A percentile compares a stretch with the other conserved stretches of the same genome.
Conservation (phyloP, 1,140 invertebrate genomes). For the Thrips palmi region DNA sequence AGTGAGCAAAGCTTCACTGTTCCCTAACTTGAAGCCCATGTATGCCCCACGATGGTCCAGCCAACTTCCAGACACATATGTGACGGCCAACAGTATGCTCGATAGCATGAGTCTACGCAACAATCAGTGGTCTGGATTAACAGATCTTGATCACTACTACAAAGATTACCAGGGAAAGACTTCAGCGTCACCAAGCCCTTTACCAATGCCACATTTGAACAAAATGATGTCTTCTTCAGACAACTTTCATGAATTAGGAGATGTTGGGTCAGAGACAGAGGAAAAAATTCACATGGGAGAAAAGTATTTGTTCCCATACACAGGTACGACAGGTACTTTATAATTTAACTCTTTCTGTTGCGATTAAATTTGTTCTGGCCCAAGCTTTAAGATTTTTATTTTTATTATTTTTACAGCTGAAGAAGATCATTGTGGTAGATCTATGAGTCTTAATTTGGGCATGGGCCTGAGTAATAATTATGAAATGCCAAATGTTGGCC, state of each 20-base stretch:
- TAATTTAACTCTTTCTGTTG: no score
- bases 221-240: constrained; percentile 34
- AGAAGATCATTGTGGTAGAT: constrained; percentile 32
- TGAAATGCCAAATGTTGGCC: constrained; percentile 13
- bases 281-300: constrained; percentile 52
- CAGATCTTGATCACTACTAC: neutral
- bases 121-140: constrained; percentile 47
- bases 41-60: constrained; percentile 51
- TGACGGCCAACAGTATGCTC: constrained; percentile 27
- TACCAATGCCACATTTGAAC: constrained; percentile 14
- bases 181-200: neutral
- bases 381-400: no score
- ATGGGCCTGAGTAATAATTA: no score
- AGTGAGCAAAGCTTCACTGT: constrained; percentile 45
- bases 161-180: neutral
- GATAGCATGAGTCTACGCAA: constrained; percentile 12
- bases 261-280: constrained; percentile 40
- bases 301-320: constrained; percentile 62
- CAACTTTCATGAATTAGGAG: constrained; percentile 34
- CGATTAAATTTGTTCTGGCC: no score
- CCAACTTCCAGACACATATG: constrained; percentile 41
- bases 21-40: constrained; percentile 47
- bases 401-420: no score
- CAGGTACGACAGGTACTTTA: no score
- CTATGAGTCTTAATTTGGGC: no score